A percentile compares a stretch with the other conserved stretches of the same genome.
phyloP scores from a whole-genome alignment of 2,113 vertebrate genomes.

The Pseudopodoces humilis region DNA sequence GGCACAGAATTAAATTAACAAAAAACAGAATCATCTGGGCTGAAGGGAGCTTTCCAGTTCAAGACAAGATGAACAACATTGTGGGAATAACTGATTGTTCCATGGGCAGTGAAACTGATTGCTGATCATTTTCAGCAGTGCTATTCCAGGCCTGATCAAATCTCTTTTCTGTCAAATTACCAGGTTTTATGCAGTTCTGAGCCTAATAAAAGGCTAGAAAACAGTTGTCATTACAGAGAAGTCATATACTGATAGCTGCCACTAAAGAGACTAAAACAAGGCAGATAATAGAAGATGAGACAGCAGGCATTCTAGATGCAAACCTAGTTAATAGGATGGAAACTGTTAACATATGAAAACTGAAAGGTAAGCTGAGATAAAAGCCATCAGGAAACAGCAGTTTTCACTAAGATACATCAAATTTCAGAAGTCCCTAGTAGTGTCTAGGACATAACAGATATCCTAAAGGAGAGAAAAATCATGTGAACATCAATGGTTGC shows the following conservation, averaged over 20 bases:
- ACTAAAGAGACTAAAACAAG: background rate
- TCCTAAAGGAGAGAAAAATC: background rate
- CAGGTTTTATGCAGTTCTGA: background rate
- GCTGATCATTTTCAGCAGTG: background rate
- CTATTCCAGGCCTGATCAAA: background rate
- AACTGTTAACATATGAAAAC: background rate
- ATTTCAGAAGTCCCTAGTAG: background rate
- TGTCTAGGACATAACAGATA: background rate
- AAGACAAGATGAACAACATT: background rate
- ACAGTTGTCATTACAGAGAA: background rate
- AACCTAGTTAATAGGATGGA: background rate
- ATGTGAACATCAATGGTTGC: background rate
- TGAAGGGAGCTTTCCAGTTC: background rate
- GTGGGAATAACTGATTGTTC: background rate
- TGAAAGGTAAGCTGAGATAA: background rate
- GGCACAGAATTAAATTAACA: background rate
- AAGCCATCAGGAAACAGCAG: background rate
- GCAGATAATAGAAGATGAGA: background rate
- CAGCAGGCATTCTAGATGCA: background rate
- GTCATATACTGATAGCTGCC: background rate
- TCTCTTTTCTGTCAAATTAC: background rate
- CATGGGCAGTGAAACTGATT: background rate
- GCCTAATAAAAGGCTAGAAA: background rate
- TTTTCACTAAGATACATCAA: background rate
- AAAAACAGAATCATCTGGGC: background rate